Percentiles rank a stretch among this genome's conserved stretches.
phyloP scores from a whole-genome alignment of 1,140 invertebrate species.

The Nasonia longicornis region DNA sequence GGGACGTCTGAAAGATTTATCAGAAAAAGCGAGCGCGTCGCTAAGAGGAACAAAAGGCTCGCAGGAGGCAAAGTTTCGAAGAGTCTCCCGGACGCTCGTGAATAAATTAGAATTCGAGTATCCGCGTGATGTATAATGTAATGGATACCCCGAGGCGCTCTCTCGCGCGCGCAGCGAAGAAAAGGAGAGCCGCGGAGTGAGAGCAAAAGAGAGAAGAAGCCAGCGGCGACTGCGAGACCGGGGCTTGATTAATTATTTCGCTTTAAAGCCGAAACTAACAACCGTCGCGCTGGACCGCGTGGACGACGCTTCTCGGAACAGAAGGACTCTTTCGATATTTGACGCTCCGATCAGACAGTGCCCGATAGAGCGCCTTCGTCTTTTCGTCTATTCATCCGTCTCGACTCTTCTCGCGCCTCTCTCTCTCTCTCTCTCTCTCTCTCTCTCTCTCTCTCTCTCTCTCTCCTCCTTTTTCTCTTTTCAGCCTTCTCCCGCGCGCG shows the following conservation, averaged over 20 bases:
- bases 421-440: neutral
- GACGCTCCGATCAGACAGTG: slow-evolving; percentile 30
- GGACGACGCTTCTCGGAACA: slow-evolving; percentile 53
- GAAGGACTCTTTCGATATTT: slow-evolving; percentile 49
- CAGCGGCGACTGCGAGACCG: slow-evolving; percentile 38
- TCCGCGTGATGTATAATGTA: slow-evolving; percentile 67
- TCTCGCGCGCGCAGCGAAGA: neutral
- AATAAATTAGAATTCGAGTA: slow-evolving; percentile 69
- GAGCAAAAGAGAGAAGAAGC: slow-evolving; percentile 38
- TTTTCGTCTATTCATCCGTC: slow-evolving; percentile 32
- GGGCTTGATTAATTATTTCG: slow-evolving; percentile 64
- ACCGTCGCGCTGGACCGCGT: slow-evolving; percentile 41
- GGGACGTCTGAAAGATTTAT: slow-evolving; percentile 56
- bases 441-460: too few relatives aligned
- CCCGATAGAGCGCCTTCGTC: slow-evolving; percentile 35
- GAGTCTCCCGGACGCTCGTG: slow-evolving; percentile 53
- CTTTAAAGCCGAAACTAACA: slow-evolving; percentile 59
- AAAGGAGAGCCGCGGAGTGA: slow-evolving; percentile 16
- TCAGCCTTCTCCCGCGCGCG: neutral
- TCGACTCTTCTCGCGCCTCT: slow-evolving; percentile 25
- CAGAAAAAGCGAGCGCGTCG: slow-evolving; percentile 38
- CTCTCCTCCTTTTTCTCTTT: slow-evolving; percentile 7
- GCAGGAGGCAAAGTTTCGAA: slow-evolving; percentile 51
- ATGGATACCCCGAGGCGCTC: slow-evolving; percentile 60
- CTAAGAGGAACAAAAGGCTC: slow-evolving; percentile 36